phyloP scores from a whole-genome alignment of 2,113 vertebrate genomes.

The Panurus biarmicus region DNA sequence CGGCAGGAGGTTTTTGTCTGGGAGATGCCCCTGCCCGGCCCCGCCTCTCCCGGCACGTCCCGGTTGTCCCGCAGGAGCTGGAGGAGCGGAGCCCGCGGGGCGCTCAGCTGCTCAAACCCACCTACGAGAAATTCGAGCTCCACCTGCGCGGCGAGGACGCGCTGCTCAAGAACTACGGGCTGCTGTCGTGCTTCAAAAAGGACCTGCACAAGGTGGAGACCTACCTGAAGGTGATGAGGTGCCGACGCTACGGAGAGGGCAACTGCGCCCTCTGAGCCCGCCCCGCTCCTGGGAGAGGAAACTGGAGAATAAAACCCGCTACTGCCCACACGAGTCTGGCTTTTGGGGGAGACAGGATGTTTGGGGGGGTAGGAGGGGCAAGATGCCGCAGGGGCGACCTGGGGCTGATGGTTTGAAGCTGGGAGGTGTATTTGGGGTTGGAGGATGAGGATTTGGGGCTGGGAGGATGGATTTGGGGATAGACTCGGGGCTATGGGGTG shows the following conservation, averaged over 20 bases:
- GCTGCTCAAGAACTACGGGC: conserved; percentile 77
- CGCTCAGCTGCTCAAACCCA: conserved; percentile 59
- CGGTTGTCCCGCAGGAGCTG: conserved; percentile 55
- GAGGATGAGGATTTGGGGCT: background rate
- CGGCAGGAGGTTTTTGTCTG: accelerated
- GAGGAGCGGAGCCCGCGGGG: conserved; percentile 64
- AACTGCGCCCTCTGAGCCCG: conserved; percentile 79
- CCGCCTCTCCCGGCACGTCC: background rate
- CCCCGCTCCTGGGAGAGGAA: background rate
- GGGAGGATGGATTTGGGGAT: background rate
- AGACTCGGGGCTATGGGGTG: background rate
- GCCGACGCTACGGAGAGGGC: conserved; percentile 85
- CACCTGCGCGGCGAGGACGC: conserved; percentile 72
- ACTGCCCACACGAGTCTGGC: background rate
- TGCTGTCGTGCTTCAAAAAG: conserved; percentile 92
- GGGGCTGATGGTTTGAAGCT: background rate
- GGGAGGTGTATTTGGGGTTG: background rate
- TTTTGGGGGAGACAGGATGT: background rate
- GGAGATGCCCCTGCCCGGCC: background rate
- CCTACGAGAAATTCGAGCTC: conserved; percentile 84
- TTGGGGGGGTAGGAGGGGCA: too few species aligned
- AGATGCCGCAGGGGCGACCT: background rate
- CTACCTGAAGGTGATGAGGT: conserved; percentile 89
- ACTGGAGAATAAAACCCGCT: conserved; percentile 2
- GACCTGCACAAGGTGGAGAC: conserved; percentile 97